Evolutionary conservation across 2,888 invertebrate species (phyloP).

Genomic region (Epistrophe grossulariae): DNA sequence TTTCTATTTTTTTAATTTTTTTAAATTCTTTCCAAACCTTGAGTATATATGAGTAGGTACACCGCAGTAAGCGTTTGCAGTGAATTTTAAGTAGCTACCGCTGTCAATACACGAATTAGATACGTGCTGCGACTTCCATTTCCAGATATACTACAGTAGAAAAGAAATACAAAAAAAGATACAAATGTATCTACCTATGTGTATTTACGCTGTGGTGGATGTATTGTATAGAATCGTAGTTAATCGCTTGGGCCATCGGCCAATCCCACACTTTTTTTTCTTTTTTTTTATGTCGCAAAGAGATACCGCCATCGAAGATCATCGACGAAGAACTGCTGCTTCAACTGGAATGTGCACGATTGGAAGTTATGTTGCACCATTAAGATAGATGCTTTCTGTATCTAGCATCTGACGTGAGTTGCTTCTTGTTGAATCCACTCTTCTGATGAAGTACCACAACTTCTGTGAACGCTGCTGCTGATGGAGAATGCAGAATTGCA

Average conservation of each 20-base stretch:
- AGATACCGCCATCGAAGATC: slow-evolving; percentile 53
- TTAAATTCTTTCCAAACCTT: slow-evolving; percentile 21
- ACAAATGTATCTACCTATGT: slow-evolving; percentile 43
- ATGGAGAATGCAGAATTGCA: slow-evolving; percentile 12
- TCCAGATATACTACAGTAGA: slow-evolving; percentile 30
- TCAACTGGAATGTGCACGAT: slow-evolving; percentile 68
- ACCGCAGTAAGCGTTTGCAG: slow-evolving; percentile 53
- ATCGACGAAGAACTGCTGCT: slow-evolving; percentile 47
- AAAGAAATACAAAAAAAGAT: slow-evolving; percentile 9
- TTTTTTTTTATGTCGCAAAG: slow-evolving; percentile 47
- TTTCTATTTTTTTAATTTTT: not conserved
- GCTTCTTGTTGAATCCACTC: slow-evolving; percentile 12
- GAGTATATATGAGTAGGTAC: slow-evolving; percentile 8
- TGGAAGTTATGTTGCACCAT: slow-evolving; percentile 62
- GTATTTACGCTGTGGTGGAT: slow-evolving; percentile 18
- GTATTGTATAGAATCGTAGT: not conserved
- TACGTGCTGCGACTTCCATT: slow-evolving; percentile 67
- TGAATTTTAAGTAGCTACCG: slow-evolving; percentile 70
- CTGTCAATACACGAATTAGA: slow-evolving; percentile 68
- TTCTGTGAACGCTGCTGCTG: slow-evolving; percentile 26
- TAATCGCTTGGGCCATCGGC: slow-evolving; percentile 62
- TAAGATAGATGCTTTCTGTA: slow-evolving; percentile 52
- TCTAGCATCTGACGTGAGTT: slow-evolving; percentile 48
- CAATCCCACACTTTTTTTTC: slow-evolving; percentile 65
- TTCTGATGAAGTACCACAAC: slow-evolving; percentile 25